Base-by-base conservation (phyloP, 2,888 invertebrate species). In the Catocala sponsa region DNA sequence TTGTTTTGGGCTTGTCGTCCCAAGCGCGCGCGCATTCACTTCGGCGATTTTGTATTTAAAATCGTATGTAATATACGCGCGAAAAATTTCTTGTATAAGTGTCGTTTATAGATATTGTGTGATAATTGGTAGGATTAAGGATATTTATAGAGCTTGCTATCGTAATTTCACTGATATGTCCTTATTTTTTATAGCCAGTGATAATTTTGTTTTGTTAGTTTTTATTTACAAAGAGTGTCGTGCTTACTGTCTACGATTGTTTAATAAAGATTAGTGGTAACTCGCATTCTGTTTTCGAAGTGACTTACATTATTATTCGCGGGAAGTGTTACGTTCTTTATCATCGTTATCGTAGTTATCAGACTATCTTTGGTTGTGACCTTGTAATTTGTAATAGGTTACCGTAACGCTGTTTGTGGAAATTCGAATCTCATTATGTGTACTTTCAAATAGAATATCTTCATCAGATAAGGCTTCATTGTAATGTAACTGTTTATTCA, bases 1-100 rank as follows among this genome's bases (percentile, higher is more conserved):
- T 92, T 90, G 91, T 92, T 92, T 91, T 91, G 91, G 88, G 86
- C 86, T 85, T 77, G 78, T 80, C 85, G 86, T 43, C 56, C 69
- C 62, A 74, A 53, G 84, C 83, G 89, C 89, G 89, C 93, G 88
- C 83, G 87, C 91, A 87, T 86, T 61, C 51, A 54, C 61, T 54
- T 63, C 65, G 44, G 50, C 64, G 63, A 49, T 35, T 48, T 48
- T 52, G 13, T 35, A 52, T 46, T 42, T 13, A 41, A 55, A 61
- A 52, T 46, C 33, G 43, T 35, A 51, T 7, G 46, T 46, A 41
- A 46, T 55, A 32, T 41, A 35, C 66, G 70, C 72, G 61, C 60
- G 59, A 72, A 70, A 72, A 64, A 57, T 65, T 61, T 53, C 25
- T 13, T 5, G 41, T 57, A 56, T 35, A 46, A 60, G 69, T 68